Evolutionary conservation across 2,113 vertebrate species (phyloP).

Genomic region (Shinisaurus crocodilurus): DNA sequence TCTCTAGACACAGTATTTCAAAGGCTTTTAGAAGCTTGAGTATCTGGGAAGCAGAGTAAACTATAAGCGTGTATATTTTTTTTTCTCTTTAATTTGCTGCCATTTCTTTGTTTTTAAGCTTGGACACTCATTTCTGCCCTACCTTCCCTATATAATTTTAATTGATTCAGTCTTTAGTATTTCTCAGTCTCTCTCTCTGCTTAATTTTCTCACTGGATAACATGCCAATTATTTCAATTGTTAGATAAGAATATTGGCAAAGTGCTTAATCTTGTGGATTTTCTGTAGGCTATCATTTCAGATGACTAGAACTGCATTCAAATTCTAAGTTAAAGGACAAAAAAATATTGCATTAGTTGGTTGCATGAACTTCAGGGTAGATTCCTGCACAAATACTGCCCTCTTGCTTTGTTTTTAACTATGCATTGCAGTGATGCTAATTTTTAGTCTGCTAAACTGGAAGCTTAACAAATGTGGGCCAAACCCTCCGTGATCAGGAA

Average conservation of each 20-base stretch:
- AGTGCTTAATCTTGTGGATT: slow-evolving; percentile 83
- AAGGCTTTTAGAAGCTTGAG: slow-evolving; percentile 79
- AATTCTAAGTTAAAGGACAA: slow-evolving; percentile 76
- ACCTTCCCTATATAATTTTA: slow-evolving; percentile 73
- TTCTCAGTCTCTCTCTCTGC: slow-evolving; percentile 31
- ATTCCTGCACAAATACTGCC: slow-evolving; percentile 83
- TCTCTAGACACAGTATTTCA: slow-evolving; percentile 80
- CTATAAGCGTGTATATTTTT: slow-evolving; percentile 82
- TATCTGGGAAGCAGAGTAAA: slow-evolving; percentile 84
- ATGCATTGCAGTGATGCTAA: slow-evolving; percentile 83
- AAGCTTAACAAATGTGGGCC: slow-evolving; percentile 83
- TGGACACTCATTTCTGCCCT: slow-evolving; percentile 69
- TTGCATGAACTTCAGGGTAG: slow-evolving; percentile 84
- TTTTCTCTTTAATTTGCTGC: slow-evolving; percentile 59
- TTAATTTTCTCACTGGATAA: slow-evolving; percentile 63
- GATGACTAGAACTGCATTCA: slow-evolving; percentile 78
- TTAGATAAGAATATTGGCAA: slow-evolving; percentile 81
- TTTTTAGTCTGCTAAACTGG: slow-evolving; percentile 80
- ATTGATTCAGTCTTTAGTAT: slow-evolving; percentile 71
- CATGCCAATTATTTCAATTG: slow-evolving; percentile 74
- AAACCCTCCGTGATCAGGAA: slow-evolving; percentile 81
- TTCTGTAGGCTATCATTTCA: slow-evolving; percentile 77
- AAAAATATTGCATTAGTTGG: slow-evolving; percentile 77
- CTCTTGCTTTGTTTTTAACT: slow-evolving; percentile 86
- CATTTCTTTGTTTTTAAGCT: slow-evolving; percentile 70